phyloP scores from a whole-genome alignment of 2,797 vertebrate genomes.

The Buphagus erythrorhynchus region DNA sequence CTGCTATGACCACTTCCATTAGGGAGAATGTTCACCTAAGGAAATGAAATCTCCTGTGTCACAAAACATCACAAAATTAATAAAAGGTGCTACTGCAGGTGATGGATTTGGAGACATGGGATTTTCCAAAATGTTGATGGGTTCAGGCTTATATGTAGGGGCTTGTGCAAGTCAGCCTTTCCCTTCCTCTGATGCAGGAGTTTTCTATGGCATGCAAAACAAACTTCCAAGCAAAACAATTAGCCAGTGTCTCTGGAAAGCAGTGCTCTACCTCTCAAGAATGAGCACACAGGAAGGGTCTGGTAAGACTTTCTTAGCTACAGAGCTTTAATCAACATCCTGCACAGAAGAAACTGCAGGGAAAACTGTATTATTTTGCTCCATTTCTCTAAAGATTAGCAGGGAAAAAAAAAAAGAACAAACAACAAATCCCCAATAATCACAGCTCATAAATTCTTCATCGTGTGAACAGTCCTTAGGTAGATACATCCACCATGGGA shows the following conservation, averaged over 20 bases:
- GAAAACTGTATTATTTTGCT: background rate
- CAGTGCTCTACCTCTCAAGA: background rate
- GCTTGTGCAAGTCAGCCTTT: background rate
- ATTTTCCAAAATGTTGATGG: background rate
- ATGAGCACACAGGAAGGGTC: background rate
- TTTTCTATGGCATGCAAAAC: background rate
- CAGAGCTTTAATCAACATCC: background rate
- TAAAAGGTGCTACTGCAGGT: background rate
- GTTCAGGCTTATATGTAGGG: background rate
- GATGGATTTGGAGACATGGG: background rate
- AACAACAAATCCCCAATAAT: constrained; percentile 21
- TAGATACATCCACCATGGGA: background rate
- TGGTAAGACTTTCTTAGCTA: background rate
- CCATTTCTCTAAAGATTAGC: background rate
- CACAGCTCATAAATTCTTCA: constrained; percentile 26
- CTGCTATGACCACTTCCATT: background rate
- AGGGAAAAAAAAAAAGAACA: background rate
- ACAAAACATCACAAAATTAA: background rate
- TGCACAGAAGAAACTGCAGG: background rate
- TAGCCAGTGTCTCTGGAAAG: background rate
- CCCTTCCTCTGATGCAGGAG: background rate
- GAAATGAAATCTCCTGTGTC: background rate
- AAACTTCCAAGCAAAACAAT: background rate
- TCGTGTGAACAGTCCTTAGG: background rate
- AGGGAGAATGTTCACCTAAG: background rate